Conservation (phyloP, 92 coral and sea anemone species). For the Isaurus tuberculatus region DNA sequence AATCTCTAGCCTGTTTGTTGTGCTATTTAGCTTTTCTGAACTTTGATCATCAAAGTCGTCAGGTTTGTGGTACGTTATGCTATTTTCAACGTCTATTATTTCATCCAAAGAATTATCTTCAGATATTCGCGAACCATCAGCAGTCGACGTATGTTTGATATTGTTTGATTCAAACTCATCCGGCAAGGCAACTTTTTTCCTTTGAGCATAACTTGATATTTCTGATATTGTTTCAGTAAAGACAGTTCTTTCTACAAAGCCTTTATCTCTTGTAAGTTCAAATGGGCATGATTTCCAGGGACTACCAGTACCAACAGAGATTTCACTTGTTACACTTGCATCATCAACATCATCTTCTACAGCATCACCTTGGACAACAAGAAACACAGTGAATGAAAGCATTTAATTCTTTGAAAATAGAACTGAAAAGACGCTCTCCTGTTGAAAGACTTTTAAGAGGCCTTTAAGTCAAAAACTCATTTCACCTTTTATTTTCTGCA, state of each 20-base stretch:
- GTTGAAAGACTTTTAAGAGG: too few relatives aligned
- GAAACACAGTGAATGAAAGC: not conserved
- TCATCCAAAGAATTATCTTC: constrained; percentile 7
- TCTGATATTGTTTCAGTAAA: constrained; percentile 43
- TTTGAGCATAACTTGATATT: constrained; percentile 10
- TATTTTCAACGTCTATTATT: constrained; percentile 13
- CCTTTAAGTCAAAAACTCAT: too few relatives aligned
- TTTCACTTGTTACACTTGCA: constrained; percentile 37
- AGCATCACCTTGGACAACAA: not conserved
- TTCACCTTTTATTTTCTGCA: too few relatives aligned
- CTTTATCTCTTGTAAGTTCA: not conserved
- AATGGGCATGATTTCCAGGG: constrained; percentile 42
- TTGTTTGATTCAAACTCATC: constrained; percentile 2
- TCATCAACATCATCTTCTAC: constrained; percentile 25
- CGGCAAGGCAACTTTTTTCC: constrained; percentile 14
- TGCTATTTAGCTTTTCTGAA: not conserved
- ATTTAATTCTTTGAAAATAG: not conserved
- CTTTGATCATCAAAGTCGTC: not conserved
- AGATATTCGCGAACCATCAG: not conserved
- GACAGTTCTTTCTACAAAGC: constrained; percentile 24
- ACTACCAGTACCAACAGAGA: constrained; percentile 30
- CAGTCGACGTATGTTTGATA: not conserved
- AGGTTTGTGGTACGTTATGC: not conserved
- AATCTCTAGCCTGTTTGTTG: not conserved
- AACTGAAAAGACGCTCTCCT: not conserved